A percentile compares a stretch with the other conserved stretches of the same genome.
phyloP scores from a whole-genome alignment of 2,888 invertebrate species.

The Podotricha telesiphe region DNA sequence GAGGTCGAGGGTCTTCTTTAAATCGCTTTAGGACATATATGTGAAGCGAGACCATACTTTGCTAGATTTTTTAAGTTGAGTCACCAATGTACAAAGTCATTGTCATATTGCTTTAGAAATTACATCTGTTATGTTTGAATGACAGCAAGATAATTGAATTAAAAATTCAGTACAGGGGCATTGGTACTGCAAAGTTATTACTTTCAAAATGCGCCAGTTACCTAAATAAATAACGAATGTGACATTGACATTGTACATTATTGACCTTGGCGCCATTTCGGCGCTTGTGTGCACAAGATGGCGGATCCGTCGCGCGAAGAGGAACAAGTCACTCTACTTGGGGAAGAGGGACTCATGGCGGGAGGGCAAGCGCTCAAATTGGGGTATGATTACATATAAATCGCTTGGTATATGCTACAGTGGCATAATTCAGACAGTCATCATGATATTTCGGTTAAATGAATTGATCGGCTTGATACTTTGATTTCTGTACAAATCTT shows the following conservation, averaged over 20 bases:
- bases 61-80: conserved; percentile 26
- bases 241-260: conserved; percentile 88
- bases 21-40: conserved; percentile 46
- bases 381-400: conserved; percentile 88
- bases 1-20: conserved; percentile 66
- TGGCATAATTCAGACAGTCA: conserved; percentile 9
- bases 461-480: too few species aligned
- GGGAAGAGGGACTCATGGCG: conserved; percentile 97
- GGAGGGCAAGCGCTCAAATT: conserved; percentile 98
- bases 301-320: conserved; percentile 98
- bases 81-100: conserved; percentile 55
- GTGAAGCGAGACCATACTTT: conserved; percentile 21
- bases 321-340: conserved; percentile 97
- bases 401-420: conserved; percentile 25
- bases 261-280: conserved; percentile 83
- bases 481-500: background rate
- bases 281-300: conserved; percentile 91
- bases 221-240: conserved; percentile 52
- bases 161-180: background rate
- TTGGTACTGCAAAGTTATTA: background rate
- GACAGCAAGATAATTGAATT: conserved; percentile 22
- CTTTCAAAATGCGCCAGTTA: background rate
- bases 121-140: conserved; percentile 40
- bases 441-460: background rate
- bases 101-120: conserved; percentile 61